phyloP scores from a whole-genome alignment of 2,113 vertebrate species.

The Macrotis lagotis region DNA sequence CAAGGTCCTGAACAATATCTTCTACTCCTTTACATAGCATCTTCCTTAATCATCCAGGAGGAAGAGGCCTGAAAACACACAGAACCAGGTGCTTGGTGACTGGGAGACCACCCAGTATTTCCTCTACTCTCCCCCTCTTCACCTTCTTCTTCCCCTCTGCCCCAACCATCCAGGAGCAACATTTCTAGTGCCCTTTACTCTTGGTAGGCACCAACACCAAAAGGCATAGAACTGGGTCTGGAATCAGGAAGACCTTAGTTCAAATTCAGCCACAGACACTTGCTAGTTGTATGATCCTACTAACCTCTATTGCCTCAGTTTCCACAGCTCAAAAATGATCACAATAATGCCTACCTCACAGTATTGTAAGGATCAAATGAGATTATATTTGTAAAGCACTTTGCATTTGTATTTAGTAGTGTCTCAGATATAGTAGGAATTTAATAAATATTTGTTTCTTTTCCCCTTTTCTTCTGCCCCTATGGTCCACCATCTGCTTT shows the following conservation, averaged over 20 bases:
- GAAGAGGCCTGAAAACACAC: too few species aligned
- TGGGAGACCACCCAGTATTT: background rate
- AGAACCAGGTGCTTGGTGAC: background rate
- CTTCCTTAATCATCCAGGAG: too few species aligned
- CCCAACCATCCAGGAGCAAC: too few species aligned
- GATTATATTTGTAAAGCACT: background rate
- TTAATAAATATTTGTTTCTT: background rate
- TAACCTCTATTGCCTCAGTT: background rate
- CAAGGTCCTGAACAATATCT: too few species aligned
- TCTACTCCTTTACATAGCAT: too few species aligned
- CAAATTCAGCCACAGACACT: background rate
- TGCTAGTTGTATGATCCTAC: background rate
- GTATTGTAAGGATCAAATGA: background rate
- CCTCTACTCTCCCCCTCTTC: background rate
- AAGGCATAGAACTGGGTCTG: too few species aligned
- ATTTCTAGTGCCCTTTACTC: too few species aligned
- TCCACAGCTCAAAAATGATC: background rate
- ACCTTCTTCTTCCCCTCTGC: background rate
- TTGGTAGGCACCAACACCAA: too few species aligned
- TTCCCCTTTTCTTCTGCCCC: background rate
- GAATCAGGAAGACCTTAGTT: background rate
- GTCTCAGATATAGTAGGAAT: too few species aligned
- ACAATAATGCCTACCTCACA: background rate
- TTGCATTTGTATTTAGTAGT: too few species aligned
- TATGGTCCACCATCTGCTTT: background rate